Conservation (phyloP, 2,113 vertebrate genomes). For the Sminthopsis crassicaudata region DNA sequence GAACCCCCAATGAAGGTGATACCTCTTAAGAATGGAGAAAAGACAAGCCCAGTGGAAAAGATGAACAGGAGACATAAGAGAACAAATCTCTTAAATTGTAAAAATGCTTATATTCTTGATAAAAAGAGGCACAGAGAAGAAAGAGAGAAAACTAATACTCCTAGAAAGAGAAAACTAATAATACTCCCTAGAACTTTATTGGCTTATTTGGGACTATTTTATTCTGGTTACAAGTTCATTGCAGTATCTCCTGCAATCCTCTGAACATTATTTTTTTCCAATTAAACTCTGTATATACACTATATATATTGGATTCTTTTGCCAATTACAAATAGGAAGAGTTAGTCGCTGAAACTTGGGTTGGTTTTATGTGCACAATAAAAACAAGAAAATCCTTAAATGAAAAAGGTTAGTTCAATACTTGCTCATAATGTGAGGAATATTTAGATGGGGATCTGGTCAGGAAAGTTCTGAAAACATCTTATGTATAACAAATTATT, state of each 20-base stretch:
- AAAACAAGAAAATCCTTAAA: neutral
- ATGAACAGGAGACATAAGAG: neutral
- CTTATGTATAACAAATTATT: neutral
- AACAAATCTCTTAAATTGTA: neutral
- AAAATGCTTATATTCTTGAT: slow-evolving; percentile 13
- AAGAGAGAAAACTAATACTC: neutral
- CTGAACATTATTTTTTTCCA: neutral
- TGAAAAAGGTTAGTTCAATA: neutral
- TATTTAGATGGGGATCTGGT: neutral
- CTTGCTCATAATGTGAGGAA: neutral
- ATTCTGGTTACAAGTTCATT: neutral
- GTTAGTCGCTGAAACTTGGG: neutral
- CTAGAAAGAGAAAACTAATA: neutral
- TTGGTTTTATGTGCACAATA: neutral
- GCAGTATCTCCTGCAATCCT: neutral
- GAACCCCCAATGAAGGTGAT: neutral
- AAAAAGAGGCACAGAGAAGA: neutral
- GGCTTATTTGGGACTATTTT: neutral
- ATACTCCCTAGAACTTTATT: neutral
- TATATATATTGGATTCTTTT: neutral
- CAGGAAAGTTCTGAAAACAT: neutral
- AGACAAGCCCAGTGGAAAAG: neutral
- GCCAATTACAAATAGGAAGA: neutral
- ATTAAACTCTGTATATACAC: neutral
- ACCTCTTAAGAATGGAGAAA: neutral